Base-by-base conservation (phyloP, 2,888 invertebrate genomes). In the Meganola albula region DNA sequence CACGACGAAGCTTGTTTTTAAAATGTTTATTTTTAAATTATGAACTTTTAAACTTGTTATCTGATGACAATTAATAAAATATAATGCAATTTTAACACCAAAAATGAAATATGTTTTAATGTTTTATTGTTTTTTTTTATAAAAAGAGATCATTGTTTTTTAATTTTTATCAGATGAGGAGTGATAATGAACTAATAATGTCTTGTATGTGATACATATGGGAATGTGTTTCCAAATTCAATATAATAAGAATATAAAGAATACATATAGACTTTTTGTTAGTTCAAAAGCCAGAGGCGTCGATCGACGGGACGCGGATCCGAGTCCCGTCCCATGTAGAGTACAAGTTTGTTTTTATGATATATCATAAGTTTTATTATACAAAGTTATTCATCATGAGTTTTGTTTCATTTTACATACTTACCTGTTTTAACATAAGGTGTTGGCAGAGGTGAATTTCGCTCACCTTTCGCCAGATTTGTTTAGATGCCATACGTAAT, bases 271-370 rank as follows among this genome's bases (percentile, higher is more conserved):
- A 22, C 24, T 13, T 28, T 32, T 30, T 48, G 39, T 48, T 48
- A 31, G 36, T 38, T 45, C 32, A 36, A 25, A 22, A 23, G 24
- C 21, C 37, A 24, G 39, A 31, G 26, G n/a, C 23, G 10, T 13
- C 21, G 26, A 23, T 22, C 20, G 21, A 25, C 23, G 35, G 18
- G 26, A 30, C 20, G 25, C 6, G 23, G 32, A 31, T 40, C 44
- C 28, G 21, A 27, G 13, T 36, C 27, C 36, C 32, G 30, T 29
- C 25, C 21, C 27, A 31, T 39, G 37, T 38, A 31, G 48, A 55
- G 52, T 55, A 57, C 55, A 58, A 54, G 38, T 40, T 53, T 50
- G 45, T 57, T 49, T 49, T 52, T 44, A 36, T 39, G 37, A 51
- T 44, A 40, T 34, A 29, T 42, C 42, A 30, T 52, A 52, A 50